Base-by-base conservation (phyloP, 2,113 vertebrate species). In the Taxidea taxus region DNA sequence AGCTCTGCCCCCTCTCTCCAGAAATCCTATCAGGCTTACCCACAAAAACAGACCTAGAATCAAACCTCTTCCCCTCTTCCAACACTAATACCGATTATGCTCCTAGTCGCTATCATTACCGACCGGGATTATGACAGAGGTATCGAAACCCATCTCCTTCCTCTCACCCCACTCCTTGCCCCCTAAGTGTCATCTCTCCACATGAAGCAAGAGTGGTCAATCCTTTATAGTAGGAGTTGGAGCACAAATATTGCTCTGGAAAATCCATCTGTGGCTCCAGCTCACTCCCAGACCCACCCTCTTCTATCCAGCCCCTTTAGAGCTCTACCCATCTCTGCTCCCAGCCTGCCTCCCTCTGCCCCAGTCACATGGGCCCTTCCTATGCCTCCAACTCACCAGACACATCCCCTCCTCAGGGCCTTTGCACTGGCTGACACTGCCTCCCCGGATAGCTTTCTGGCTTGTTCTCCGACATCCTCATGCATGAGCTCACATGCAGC, bases 51-150 rank as follows among this genome's bases (percentile, higher is more conserved):
- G 2, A 42, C 20, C 51, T 7, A 39, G 51, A 56, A 70, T 64
- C 11, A 87, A 27, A 92, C 15, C 34, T 77, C 47, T 74, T 82
- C 47, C 31, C 14, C 16, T 95, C 21, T 64, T 83, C 42, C 12
- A 21, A n/a, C n/a, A 56, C 39, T 27, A 18, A 37, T 1, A n/a
- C 39, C 0, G 13, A 27, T 31, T 18, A 2, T 1, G 20, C 12
- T 49, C 60, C 47, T 54, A 83, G 10, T 1, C 39, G 27, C 25
- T 6, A 13, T 42, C 64, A 74, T 70, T 6, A 82, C 31, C 42
- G 15, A 90, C 6, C 4, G 87, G 7, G 4, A 47, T 84, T 62
- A 66, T 66, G 70, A 64, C 34, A 31, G 39, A 10, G 21, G 54
- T 87, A 85, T 77, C 34, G 25, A 54, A 72, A 25, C 34, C 23